Conservation (phyloP, 2,888 invertebrate species). For the Xylota segnis region DNA sequence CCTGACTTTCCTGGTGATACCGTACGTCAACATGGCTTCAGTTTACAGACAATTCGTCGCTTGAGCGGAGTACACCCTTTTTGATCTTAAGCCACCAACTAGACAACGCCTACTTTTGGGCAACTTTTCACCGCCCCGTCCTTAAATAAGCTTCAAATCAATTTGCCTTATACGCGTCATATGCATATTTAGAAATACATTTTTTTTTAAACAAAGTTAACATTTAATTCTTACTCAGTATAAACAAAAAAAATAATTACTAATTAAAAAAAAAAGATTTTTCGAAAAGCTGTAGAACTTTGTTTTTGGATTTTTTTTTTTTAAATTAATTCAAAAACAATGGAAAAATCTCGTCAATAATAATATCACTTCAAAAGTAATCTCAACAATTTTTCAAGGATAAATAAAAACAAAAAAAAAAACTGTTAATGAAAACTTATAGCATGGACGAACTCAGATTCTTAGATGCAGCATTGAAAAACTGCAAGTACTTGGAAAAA, state of each 20-base stretch:
- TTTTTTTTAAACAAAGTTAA: slow-evolving; percentile 3
- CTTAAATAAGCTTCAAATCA: too few relatives aligned
- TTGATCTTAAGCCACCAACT: too few relatives aligned
- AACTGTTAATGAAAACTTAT: too few relatives aligned
- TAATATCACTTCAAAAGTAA: not conserved
- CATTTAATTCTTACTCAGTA: slow-evolving; percentile 2
- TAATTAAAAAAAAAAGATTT: not conserved
- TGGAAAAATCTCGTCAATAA: slow-evolving; percentile 19
- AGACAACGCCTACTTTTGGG: too few relatives aligned
- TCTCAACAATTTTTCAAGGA: not conserved
- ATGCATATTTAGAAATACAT: too few relatives aligned
- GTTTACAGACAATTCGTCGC: too few relatives aligned
- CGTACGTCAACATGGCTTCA: too few relatives aligned
- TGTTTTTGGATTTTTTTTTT: not conserved
- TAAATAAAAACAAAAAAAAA: not conserved
- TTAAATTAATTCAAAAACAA: slow-evolving; percentile 6
- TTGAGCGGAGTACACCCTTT: too few relatives aligned
- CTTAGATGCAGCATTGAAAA: slow-evolving; percentile 78
- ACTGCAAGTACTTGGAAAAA: slow-evolving; percentile 77
- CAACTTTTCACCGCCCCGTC: too few relatives aligned
- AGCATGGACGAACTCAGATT: slow-evolving; percentile 78
- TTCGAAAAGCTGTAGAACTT: not conserved
- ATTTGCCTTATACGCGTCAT: too few relatives aligned
- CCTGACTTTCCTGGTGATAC: too few relatives aligned
- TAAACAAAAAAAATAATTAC: not conserved